Base-by-base conservation (phyloP, 2,888 invertebrate species). In the Crepidodera aurea region DNA sequence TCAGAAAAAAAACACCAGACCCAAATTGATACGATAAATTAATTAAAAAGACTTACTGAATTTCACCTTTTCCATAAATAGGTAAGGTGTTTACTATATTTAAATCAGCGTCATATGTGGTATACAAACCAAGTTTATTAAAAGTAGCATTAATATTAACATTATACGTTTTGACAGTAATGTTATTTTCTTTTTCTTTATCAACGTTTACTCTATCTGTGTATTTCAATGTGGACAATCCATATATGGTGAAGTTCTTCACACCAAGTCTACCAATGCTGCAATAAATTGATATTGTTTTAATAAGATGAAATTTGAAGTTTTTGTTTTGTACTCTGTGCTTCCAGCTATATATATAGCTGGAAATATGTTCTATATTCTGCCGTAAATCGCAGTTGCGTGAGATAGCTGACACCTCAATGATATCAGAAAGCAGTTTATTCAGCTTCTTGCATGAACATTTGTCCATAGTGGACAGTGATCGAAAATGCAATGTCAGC, bases 61-160 rank as follows among this genome's bases (percentile, higher is more conserved):
- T 29, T 19, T 12, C 18, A 13, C 65, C 65, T 27, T 56, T 27
- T 37, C 65, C 65, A 59, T 64, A 66, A 16, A 67, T 16, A 5
- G 62, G 65, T 18, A 61, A 46, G 32, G 53, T 25, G n/a, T 50
- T 32, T n/a, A 53, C 54, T 10, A 64, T 44, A 4, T 51, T 59
- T 16, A 65, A 51, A 53, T 65, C 65, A 13, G 56, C 50, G 16
- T 25, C 15, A 25, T 67, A 67, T 7, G 59, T 50, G 2, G 50
- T 22, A 7, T 25, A 48, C n/a, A 64, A 27, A n/a, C 57, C 42
- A 22, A 66, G 37, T 15, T 56, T 22, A 13, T 53, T 50, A 0
- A 64, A 19, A n/a, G 60, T 48, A 1, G 39, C 18, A 29, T 44
- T 22, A 16, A 60, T 13, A 27, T 60, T 51, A 8, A 62, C 6